These are phyloP conservation scores for Diadophis punctatus DNA, from an alignment of 2,113 vertebrate genomes.

Conservation along the genomic window DNA sequence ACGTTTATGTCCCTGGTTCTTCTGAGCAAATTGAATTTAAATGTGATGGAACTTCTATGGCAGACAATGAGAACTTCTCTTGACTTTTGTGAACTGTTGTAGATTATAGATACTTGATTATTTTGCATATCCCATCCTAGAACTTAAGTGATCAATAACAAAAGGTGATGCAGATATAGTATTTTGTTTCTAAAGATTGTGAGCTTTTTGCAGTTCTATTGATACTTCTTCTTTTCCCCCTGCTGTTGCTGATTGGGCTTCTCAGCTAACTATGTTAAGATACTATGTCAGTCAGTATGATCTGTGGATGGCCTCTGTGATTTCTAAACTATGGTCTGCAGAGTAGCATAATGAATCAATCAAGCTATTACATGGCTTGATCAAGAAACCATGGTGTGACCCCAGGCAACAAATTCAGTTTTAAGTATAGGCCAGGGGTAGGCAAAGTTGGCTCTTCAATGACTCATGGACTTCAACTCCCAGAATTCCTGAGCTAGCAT, in stretches of 20 bases:
- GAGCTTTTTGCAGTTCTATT: background rate
- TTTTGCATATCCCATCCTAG: background rate
- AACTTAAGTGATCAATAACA: background rate
- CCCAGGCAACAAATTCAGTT: background rate
- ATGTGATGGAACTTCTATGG: background rate
- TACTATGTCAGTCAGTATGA: background rate
- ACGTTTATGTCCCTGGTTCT: background rate
- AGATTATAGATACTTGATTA: background rate
- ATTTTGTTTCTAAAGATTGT: background rate
- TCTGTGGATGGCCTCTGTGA: background rate
- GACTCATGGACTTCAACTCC: too few relatives aligned
- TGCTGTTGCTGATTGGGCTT: background rate
- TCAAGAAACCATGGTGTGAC: background rate
- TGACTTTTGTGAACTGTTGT: background rate
- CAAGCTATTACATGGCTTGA: background rate
- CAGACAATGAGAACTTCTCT: background rate
- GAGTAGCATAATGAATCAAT: background rate
- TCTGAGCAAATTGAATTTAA: background rate
- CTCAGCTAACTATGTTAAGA: background rate
- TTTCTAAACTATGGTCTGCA: background rate
- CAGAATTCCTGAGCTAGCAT: too few relatives aligned
- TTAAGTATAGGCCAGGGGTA: background rate
- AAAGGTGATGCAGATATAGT: background rate
- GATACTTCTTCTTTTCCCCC: background rate
- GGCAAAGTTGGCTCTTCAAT: too few relatives aligned